phyloP scores from a whole-genome alignment of 2,888 invertebrate species.

The Hemicrepidius hirtus region DNA sequence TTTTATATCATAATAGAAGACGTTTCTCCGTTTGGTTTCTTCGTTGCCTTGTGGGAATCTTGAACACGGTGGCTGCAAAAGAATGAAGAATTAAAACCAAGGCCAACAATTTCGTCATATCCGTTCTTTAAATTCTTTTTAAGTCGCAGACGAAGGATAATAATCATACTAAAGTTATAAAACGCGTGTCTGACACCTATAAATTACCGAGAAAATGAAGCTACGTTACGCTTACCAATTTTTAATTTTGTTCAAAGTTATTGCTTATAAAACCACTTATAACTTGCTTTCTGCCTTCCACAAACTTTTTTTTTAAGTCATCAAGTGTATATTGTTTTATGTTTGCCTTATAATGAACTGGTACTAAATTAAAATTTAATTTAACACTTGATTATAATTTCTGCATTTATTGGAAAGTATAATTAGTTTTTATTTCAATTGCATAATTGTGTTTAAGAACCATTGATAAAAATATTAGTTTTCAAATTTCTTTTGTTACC shows the following conservation, averaged over 20 bases:
- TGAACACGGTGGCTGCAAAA: not conserved
- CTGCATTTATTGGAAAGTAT: no score
- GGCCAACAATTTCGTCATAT: slow-evolving; percentile 22
- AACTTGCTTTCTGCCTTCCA: no score
- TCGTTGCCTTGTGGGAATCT: not conserved
- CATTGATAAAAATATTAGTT: no score
- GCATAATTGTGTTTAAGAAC: no score
- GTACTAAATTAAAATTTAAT: slow-evolving; percentile 7
- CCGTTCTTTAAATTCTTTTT: slow-evolving; percentile 25
- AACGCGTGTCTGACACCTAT: slow-evolving; percentile 17
- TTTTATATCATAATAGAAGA: no score
- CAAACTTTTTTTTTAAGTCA: no score
- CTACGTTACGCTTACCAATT: slow-evolving; percentile 12
- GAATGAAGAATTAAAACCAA: slow-evolving; percentile 23
- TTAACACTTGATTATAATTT: no score
- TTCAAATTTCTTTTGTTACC: no score
- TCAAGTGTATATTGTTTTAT: no score
- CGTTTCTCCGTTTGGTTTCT: not conserved
- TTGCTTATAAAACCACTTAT: not conserved
- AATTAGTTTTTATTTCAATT: no score
- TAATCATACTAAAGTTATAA: slow-evolving; percentile 6
- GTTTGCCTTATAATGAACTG: no score
- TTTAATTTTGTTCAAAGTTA: not conserved
- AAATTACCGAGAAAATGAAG: slow-evolving; percentile 21
- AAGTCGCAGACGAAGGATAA: slow-evolving; percentile 5